Base-by-base conservation (phyloP, 1,140 invertebrate species). In the Drosophila saltans region DNA sequence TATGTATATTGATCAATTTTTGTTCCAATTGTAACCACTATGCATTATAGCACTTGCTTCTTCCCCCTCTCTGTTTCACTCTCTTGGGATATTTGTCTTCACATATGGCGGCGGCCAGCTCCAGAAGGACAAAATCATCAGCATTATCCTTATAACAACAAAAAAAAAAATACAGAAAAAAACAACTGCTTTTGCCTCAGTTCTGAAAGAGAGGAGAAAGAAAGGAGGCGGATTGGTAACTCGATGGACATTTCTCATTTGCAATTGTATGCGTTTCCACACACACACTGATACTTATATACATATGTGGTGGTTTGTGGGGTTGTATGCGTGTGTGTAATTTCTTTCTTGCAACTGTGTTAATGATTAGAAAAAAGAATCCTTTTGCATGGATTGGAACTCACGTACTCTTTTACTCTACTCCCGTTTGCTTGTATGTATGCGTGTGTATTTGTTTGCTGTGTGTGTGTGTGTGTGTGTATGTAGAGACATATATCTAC, bases 181-280 rank as follows among this genome's bases (percentile, higher is more conserved):
- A 5, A 36, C 3, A 36, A 36, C 65, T 63, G 69, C 30, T 66
- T 68, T 69, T 76, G 80, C 80, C 83, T 16, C 69, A 67, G 66
- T 66, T 6, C 55, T 60, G 77, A 45, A 43, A 69, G 59, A 41
- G 55, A 60, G 8, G 55, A 24, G 57, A 11, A 28, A 24, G 28
- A 30, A n/a, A 9, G 7, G 4, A 4, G 30, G 81, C 0, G 16
- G 16, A 81, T 76, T 75, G 88, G 84, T 82, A 77, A 90, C 84
- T 21, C 21, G 2, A 26, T 52, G 86, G 90, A 89, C 86, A 91
- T 90, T 91, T 91, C 90, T 88, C 91, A 91, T 91, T 91, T 91
- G 73, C 90, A 90, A 88, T 72, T 78, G 75, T 81, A 52, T 69
- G 56, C 52, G 48, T 30, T 45, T 62, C 3, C 33, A 36, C 33